Evolutionary conservation across 2,888 invertebrate species (phyloP).

Genomic region (Frankliniella fusca): DNA sequence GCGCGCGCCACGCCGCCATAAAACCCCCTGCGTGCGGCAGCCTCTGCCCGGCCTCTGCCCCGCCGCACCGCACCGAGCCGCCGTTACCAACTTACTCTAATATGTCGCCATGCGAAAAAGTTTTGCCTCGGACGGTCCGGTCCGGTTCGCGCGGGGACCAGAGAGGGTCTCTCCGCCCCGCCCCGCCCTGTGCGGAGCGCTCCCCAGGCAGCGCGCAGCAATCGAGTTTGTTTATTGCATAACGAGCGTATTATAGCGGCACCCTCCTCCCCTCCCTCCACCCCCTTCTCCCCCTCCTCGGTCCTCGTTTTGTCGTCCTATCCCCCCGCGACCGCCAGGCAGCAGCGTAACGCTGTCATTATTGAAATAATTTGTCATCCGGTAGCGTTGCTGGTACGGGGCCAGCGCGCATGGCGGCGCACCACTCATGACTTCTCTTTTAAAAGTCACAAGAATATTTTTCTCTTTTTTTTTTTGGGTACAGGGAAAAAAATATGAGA

Average conservation of each 20-base stretch:
- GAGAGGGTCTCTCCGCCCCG: neutral
- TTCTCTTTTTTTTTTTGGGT: neutral
- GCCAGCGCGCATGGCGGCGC: neutral
- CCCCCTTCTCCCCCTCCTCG: neutral
- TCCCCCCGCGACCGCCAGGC: neutral
- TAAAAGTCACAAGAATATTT: neutral
- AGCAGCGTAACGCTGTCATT: constrained; percentile 17
- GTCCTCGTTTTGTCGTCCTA: neutral
- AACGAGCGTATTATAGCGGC: constrained; percentile 24
- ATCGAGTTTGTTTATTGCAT: constrained; percentile 23
- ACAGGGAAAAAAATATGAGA: too few relatives aligned
- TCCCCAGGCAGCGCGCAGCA: neutral
- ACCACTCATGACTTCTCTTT: constrained; percentile 6
- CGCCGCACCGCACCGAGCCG: too few relatives aligned
- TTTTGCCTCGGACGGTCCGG: too few relatives aligned
- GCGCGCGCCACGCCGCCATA: too few relatives aligned
- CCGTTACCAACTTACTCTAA: too few relatives aligned
- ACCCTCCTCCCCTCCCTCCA: neutral
- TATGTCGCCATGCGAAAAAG: too few relatives aligned
- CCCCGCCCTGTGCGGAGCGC: neutral
- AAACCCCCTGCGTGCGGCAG: too few relatives aligned
- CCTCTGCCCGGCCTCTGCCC: too few relatives aligned
- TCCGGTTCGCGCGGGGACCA: too few relatives aligned
- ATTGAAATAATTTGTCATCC: constrained; percentile 25
- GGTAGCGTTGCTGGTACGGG: neutral